Base-by-base conservation (phyloP, 2,888 invertebrate genomes). In the Hirtodrosophila confusa region DNA sequence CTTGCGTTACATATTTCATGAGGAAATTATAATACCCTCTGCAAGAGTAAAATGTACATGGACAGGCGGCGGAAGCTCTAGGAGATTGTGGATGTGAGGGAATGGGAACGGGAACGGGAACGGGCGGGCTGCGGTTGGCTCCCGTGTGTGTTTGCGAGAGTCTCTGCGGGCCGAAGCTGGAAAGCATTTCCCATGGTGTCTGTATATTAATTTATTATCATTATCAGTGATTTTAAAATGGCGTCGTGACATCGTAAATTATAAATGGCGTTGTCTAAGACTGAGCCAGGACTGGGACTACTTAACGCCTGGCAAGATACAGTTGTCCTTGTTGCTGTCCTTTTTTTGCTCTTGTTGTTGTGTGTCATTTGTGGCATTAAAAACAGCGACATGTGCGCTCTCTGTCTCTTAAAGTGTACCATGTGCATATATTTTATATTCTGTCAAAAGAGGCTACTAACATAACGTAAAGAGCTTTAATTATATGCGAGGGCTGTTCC, bases 141-240 rank as follows among this genome's bases (percentile, higher is more conserved):
- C 56, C 61, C 58, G 44, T 62, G 17, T 51, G 44, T 48, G 49
- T 50, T 11, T 49, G 23, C 23, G 31, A 17, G 10, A 41, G 49
- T 65, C 53, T 48, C 62, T 36, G 39, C 23, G 73, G 67, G 47
- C 41, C 33, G 9, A 40, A 58, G 23, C 39, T 4, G 33, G 29
- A 43, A 36, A 41, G 57, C 60, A 33, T 55, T 62, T 61, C 56
- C 76, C 64, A 50, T 47, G 69, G 67, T 64, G 75, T 56, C 68
- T 77, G 69, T 75, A 78, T 79, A 86, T 83, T 86, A 87, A 86
- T 86, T 87, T 86, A 86, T 86, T 83, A 86, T 87, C 88, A 87
- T 86, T 86, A 86, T 87, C 88, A 80, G 80, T 80, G 79, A 87
- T 86, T 87, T 86, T 79, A 79, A 84, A 86, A 82, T 79, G 82